A percentile compares a stretch with the other conserved stretches of the same genome.
Evolutionary conservation across 1,140 invertebrate species (phyloP).

Genomic region (Andrena cerasifolii): DNA sequence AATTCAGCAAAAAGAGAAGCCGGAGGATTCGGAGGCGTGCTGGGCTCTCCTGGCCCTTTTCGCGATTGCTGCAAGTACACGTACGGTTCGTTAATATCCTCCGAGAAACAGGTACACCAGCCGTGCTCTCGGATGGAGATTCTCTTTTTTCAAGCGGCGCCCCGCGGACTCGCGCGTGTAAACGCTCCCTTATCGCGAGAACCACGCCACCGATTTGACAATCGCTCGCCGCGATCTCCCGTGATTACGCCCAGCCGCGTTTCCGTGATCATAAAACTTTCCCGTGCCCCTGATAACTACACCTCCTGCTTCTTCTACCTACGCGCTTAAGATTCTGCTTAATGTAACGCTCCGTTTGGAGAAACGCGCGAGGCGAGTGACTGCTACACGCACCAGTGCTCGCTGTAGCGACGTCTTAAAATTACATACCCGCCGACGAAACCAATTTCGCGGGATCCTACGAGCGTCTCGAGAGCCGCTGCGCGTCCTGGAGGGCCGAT

Average conservation of each 20-base stretch:
- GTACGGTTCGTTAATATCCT: slow-evolving; percentile 46
- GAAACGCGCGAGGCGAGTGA: too few species aligned
- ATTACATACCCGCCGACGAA: slow-evolving; percentile 43
- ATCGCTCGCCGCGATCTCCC: slow-evolving; percentile 31
- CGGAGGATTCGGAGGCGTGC: slow-evolving; percentile 37
- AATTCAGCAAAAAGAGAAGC: slow-evolving; percentile 46
- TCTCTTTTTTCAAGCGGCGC: slow-evolving; percentile 31
- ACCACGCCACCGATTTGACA: slow-evolving; percentile 8
- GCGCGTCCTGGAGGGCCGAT: slow-evolving; percentile 77
- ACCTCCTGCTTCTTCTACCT: too few species aligned
- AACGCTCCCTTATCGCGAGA: slow-evolving; percentile 43
- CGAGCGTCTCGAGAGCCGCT: slow-evolving; percentile 70
- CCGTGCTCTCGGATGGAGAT: not conserved
- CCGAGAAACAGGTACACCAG: slow-evolving; percentile 37
- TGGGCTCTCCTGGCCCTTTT: not conserved
- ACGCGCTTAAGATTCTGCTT: too few species aligned
- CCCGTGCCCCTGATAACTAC: too few species aligned
- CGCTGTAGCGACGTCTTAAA: not conserved
- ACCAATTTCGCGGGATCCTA: slow-evolving; percentile 64
- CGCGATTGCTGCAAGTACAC: slow-evolving; percentile 20
- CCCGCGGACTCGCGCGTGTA: slow-evolving; percentile 44
- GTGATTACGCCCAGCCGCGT: not conserved
- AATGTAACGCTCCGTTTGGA: too few species aligned
- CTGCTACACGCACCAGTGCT: too few species aligned
- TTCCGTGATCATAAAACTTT: slow-evolving; percentile 18